Conservation (phyloP, 2,888 invertebrate genomes). For the Ecliptopera silaceata region DNA sequence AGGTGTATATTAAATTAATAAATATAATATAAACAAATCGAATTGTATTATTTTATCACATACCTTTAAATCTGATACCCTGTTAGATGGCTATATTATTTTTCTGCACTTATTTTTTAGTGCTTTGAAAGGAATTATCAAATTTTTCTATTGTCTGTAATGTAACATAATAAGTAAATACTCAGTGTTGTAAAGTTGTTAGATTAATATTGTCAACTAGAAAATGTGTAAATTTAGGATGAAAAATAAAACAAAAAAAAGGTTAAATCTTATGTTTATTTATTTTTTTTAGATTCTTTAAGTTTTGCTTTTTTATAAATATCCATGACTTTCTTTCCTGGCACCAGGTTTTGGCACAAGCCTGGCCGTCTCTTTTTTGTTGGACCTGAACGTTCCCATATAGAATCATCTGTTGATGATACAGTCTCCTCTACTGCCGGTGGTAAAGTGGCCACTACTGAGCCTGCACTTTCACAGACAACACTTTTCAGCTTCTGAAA, state of each 20-base stretch:
- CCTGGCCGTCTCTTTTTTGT: constrained; percentile 90
- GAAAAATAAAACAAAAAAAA: background rate
- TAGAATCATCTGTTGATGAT: constrained; percentile 64
- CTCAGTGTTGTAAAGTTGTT: too few species aligned
- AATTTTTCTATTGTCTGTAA: too few species aligned
- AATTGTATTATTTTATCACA: constrained; percentile 16
- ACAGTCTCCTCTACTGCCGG: constrained; percentile 50
- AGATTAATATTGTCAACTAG: too few species aligned
- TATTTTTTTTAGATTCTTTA: constrained; percentile 60
- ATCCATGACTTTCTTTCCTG: constrained; percentile 93
- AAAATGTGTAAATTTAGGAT: background rate
- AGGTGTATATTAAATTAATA: constrained; percentile 80
- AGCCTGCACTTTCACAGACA: constrained; percentile 70
- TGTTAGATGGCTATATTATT: too few species aligned
- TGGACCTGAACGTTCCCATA: constrained; percentile 75
- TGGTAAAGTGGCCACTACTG: constrained; percentile 63
- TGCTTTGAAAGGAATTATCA: too few species aligned
- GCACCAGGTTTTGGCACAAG: constrained; percentile 88
- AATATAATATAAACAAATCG: constrained; percentile 61
- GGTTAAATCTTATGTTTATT: background rate
- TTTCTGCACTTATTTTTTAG: too few species aligned
- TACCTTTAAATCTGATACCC: too few species aligned
- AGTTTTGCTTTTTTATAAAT: constrained; percentile 87
- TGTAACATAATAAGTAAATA: too few species aligned
- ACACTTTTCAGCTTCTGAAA: constrained; percentile 71